Evolutionary conservation across 2,888 invertebrate species (phyloP), one percentile per base, ranked within the genome.

Genomic region (Dynastes hyllus): DNA sequence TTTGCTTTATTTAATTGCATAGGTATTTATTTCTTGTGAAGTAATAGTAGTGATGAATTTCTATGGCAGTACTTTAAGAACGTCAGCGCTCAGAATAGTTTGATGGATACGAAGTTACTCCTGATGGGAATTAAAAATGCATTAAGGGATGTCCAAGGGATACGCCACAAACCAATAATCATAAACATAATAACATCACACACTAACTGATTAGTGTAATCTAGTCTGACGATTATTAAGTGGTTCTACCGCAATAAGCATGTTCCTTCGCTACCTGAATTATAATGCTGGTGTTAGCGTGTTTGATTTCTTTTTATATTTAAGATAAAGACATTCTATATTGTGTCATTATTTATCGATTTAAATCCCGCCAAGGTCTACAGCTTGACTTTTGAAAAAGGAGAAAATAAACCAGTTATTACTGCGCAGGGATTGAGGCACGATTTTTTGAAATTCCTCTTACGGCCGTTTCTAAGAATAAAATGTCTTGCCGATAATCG

Each of bases 331-430:
- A 69, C 53, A 51, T 69, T 69, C 51, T 69, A 51, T 69, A 29
- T 69, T 50, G 69, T 69, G 51, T 69, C 51, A 69, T 69, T 69
- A 69, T 69, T 69, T 69, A 69, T 69, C 69, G 69, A 69, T 69
- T 69, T 69, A 69, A 69, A 50, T 69, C 69, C 69, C 22, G 51
- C 51, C 69, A 69, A 69, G 69, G 51, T 29, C 51, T 69, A 50
- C 69, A 51, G 22, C 51, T 51, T 50, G 22, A 13, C 22, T 69
- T 69, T 51, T 51, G 51, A 69, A 51, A 51, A 69, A 69, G 22
- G 37, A 40, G 11, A 27, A 51, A 69, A 69, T 50, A 69, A 69
- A 69, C 69, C 69, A 69, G 69, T 51, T 51, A 37, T 66, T 66
- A 69, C 51, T 50, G 29, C 9, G 27, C 13, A 51, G 13, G 69